Conservation (phyloP, 2,113 vertebrate species). For the Tiliqua scincoides region DNA sequence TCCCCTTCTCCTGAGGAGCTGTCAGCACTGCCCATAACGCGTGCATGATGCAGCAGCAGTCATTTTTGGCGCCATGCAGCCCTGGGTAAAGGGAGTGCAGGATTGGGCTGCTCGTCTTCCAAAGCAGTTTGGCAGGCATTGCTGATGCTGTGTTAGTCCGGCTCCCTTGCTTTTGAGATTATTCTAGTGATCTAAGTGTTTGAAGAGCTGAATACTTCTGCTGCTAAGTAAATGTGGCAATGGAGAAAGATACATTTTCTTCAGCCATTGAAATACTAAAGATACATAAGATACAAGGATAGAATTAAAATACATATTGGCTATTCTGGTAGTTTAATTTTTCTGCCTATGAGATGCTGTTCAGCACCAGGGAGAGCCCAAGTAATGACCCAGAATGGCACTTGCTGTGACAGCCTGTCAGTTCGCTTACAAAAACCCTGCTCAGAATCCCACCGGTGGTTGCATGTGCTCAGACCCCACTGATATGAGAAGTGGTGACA, state of each 20-base stretch:
- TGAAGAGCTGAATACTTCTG: neutral
- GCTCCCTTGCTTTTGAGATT: neutral
- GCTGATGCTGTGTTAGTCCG: neutral
- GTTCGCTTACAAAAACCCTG: neutral
- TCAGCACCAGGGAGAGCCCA: neutral
- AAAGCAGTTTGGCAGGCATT: neutral
- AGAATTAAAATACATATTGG: neutral
- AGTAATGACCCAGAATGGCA: neutral
- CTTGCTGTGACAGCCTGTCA: conserved; percentile 4
- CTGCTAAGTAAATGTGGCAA: neutral
- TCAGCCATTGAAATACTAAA: too few relatives aligned
- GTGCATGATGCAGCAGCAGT: too few relatives aligned
- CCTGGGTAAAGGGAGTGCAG: too few relatives aligned
- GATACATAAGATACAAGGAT: neutral
- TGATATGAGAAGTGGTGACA: neutral
- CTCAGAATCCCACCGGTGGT: neutral
- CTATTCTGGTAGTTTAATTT: neutral
- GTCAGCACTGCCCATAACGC: too few relatives aligned
- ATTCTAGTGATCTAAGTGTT: neutral
- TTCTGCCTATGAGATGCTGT: neutral
- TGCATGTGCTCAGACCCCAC: neutral
- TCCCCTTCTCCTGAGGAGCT: too few relatives aligned
- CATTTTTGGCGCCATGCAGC: too few relatives aligned
- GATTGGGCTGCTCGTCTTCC: too few relatives aligned
- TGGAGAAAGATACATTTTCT: neutral